Percentiles rank a stretch among this genome's conserved stretches.
phyloP scores from a whole-genome alignment of 2,797 vertebrate species.

The Danio tinwini region DNA sequence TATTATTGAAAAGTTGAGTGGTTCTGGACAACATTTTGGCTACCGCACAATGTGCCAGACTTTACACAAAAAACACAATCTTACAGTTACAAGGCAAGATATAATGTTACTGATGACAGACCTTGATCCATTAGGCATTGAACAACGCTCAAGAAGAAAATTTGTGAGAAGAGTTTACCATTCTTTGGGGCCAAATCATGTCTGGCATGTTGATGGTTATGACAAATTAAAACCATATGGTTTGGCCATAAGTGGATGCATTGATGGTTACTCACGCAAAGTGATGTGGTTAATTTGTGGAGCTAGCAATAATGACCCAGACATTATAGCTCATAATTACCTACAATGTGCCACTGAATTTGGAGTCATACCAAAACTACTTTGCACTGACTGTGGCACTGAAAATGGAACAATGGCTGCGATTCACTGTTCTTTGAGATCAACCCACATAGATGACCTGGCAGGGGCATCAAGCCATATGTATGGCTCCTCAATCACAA shows the following conservation, averaged over 20 bases:
- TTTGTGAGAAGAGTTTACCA: conserved; percentile 20
- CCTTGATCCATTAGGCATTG: neutral
- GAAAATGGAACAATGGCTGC: conserved; percentile 56
- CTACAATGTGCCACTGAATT: conserved; percentile 35
- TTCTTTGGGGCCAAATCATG: conserved; percentile 13
- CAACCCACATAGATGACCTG: conserved; percentile 45
- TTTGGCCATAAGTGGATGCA: conserved; percentile 7
- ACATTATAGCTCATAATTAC: conserved; percentile 46
- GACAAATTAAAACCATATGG: conserved; percentile 10
- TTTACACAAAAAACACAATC: neutral
- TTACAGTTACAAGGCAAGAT: conserved; percentile 9
- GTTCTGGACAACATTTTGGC: conserved; percentile 8
- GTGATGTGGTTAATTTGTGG: too few species aligned
- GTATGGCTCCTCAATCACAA: conserved; percentile 47
- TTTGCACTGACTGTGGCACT: conserved; percentile 53
- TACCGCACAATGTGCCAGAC: conserved; percentile 7
- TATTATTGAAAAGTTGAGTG: neutral
- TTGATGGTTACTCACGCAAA: too few species aligned
- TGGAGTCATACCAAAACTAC: conserved; percentile 49
- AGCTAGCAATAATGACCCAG: too few species aligned
- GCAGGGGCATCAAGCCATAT: conserved; percentile 49
- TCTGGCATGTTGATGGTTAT: conserved; percentile 11
- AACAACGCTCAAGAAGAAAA: neutral
- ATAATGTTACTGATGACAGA: neutral
- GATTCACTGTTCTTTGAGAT: conserved; percentile 54